Evolutionary conservation across 2,797 vertebrate species (phyloP).

Genomic region (Protosalanx chinensis): DNA sequence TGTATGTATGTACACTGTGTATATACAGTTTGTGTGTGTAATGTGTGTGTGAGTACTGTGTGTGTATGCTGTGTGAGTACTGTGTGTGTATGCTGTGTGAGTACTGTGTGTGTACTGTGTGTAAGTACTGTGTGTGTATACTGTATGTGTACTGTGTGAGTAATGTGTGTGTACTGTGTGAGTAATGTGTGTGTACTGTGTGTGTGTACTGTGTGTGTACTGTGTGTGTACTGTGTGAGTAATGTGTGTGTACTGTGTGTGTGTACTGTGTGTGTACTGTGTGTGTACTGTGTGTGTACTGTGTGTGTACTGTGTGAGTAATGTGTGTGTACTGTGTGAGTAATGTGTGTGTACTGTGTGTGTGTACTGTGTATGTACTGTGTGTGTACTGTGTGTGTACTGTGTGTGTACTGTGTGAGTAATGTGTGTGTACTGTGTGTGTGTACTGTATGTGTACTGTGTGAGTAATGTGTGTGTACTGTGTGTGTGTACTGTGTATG

Average conservation of each 20-base stretch:
- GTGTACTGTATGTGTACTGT: neutral
- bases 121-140: conserved; percentile 2
- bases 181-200: neutral
- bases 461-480: neutral
- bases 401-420: neutral
- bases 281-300: conserved; percentile 4
- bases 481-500: neutral
- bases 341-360: neutral
- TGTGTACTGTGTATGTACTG: neutral
- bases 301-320: conserved; percentile 10
- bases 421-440: neutral
- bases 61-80: neutral
- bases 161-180: too few relatives aligned
- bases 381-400: conserved; percentile 1
- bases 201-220: neutral
- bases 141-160: neutral
- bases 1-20: neutral
- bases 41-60: neutral
- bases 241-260: neutral
- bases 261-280: neutral
- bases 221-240: neutral
- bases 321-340: neutral
- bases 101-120: neutral
- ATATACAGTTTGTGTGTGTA: neutral
- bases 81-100: neutral